Evolutionary conservation across 2,113 vertebrate species (phyloP).

Genomic region (Salvelinus alpinus): DNA sequence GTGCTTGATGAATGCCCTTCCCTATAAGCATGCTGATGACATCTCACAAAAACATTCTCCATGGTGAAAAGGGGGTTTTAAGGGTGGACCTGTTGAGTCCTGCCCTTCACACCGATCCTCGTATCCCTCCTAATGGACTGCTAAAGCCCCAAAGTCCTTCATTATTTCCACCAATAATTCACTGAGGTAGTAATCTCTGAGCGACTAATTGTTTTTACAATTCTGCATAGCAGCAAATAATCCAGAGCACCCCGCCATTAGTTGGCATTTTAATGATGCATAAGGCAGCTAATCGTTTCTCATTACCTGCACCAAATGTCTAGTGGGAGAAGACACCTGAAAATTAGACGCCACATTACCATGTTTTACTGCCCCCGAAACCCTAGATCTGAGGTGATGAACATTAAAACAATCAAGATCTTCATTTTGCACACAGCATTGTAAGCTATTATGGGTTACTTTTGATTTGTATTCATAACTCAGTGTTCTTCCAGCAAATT

Average conservation of each 20-base stretch:
- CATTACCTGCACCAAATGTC: slow-evolving; percentile 43
- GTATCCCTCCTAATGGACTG: not conserved
- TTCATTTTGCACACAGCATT: not conserved
- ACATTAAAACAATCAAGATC: not conserved
- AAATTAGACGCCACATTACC: slow-evolving; percentile 27
- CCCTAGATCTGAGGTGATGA: not conserved
- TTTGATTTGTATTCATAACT: not conserved
- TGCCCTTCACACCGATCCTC: not conserved
- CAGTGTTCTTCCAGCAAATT: not conserved
- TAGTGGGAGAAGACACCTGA: slow-evolving; percentile 1
- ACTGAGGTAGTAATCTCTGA: slow-evolving; percentile 30
- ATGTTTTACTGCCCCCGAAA: slow-evolving; percentile 3
- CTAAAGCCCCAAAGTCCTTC: not conserved
- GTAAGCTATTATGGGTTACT: not conserved
- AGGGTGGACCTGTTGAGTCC: not conserved
- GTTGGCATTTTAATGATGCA: slow-evolving; percentile 32
- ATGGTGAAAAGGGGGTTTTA: not conserved
- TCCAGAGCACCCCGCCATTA: slow-evolving; percentile 29
- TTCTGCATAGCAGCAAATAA: slow-evolving; percentile 42
- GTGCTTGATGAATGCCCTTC: no score
- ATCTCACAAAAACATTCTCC: not conserved
- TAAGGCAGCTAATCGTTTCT: slow-evolving; percentile 49
- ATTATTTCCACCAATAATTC: slow-evolving; percentile 35
- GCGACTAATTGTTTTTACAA: slow-evolving; percentile 30
- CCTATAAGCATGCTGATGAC: no score